Percentiles rank a stretch among this genome's conserved stretches.
Evolutionary conservation across 1,140 invertebrate genomes (phyloP).

Genomic region (Meloidogyne hapla): DNA sequence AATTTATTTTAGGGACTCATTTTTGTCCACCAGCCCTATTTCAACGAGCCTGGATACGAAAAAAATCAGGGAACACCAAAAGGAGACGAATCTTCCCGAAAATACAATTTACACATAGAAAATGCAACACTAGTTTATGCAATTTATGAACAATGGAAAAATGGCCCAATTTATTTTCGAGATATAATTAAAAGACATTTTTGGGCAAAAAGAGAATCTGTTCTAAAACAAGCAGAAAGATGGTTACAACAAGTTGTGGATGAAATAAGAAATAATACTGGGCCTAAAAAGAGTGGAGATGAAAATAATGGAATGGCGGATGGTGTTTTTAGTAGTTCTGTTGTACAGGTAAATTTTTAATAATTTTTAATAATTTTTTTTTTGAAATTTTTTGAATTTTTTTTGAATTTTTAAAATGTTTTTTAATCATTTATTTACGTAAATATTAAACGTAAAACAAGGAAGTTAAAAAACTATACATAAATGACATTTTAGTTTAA

Average conservation of each 20-base stretch:
- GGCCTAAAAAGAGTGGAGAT: neutral
- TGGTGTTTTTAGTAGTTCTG: conserved; percentile 24
- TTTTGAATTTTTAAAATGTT: neutral
- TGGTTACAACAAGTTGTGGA: conserved; percentile 25
- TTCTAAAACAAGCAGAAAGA: conserved; percentile 75
- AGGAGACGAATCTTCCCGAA: conserved; percentile 68
- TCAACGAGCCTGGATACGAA: conserved; percentile 96
- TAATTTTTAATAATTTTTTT: too few species aligned
- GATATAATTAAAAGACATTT: conserved; percentile 89
- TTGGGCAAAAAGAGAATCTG: conserved; percentile 87
- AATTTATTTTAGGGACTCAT: conserved; percentile 70
- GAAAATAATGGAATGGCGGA: conserved; percentile 12
- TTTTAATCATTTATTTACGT: neutral
- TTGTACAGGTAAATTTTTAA: conserved; percentile 18
- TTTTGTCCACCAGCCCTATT: conserved; percentile 91
- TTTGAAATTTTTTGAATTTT: neutral
- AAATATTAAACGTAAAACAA: neutral
- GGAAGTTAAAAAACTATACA: neutral
- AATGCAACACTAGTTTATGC: conserved; percentile 92
- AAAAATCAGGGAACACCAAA: conserved; percentile 66
- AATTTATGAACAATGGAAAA: conserved; percentile 86
- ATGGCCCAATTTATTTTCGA: conserved; percentile 70
- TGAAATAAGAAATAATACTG: conserved; percentile 19
- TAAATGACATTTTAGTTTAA: too few species aligned
- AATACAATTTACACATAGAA: conserved; percentile 93